A percentile compares a stretch with the other conserved stretches of the same genome.
Conservation (phyloP, 2,888 invertebrate species). For the Nephrotoma guestfalica region DNA sequence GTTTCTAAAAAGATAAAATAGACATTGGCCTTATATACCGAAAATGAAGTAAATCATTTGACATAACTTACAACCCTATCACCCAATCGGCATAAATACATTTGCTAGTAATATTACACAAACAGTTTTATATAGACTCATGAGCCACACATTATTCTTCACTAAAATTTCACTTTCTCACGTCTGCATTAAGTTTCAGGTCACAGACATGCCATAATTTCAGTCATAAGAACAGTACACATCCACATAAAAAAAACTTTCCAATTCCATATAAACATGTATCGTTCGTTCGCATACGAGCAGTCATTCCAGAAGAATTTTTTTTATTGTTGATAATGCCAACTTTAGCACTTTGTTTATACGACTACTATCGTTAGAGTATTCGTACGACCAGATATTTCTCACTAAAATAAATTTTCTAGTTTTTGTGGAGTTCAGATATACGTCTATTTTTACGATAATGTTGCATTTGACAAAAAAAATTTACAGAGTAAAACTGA, state of each 20-base stretch:
- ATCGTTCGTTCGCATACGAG: background rate
- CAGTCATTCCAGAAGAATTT: background rate
- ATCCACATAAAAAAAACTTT: background rate
- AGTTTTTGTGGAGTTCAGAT: background rate
- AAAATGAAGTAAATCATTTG: background rate
- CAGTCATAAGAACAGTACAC: background rate
- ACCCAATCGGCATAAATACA: background rate
- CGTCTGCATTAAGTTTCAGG: background rate
- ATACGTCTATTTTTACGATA: background rate
- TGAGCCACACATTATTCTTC: background rate
- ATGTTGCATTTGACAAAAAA: background rate
- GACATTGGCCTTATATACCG: background rate
- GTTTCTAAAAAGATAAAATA: background rate
- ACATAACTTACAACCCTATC: background rate
- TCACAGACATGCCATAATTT: background rate
- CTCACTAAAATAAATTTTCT: too few species aligned
- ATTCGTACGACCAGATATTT: too few species aligned
- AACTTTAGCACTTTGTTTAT: background rate
- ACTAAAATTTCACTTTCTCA: background rate
- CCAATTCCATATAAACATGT: background rate
- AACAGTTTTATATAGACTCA: background rate
- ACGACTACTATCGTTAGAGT: too few species aligned
- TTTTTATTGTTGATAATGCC: background rate
- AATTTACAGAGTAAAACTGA: background rate
- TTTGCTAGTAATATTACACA: background rate